These are phyloP conservation scores for Thera britannica DNA, from an alignment of 2,888 invertebrate genomes.

Conservation along the genomic window DNA sequence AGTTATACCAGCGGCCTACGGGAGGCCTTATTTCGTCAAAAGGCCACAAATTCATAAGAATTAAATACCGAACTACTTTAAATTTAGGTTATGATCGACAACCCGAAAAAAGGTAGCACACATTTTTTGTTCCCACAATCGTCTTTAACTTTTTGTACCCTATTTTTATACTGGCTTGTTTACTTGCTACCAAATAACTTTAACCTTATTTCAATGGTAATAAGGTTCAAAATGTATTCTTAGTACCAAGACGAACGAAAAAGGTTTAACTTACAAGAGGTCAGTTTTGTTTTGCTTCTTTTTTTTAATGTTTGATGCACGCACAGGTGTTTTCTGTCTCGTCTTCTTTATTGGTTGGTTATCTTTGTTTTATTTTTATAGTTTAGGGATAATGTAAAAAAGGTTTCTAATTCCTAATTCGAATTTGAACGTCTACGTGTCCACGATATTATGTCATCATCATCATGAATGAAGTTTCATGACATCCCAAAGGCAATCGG, in stretches of 20 bases:
- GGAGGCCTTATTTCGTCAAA: background rate
- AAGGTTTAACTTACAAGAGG: constrained; percentile 18
- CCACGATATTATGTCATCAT: too few species aligned
- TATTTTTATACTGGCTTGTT: constrained; percentile 39
- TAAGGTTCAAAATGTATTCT: constrained; percentile 18
- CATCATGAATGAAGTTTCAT: too few species aligned
- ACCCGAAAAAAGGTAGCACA: constrained; percentile 54
- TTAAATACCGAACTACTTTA: constrained; percentile 44
- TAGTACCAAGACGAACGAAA: constrained; percentile 3
- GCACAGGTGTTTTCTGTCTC: constrained; percentile 39
- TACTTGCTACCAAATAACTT: background rate
- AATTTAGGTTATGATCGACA: constrained; percentile 50
- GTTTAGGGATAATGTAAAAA: constrained; percentile 3
- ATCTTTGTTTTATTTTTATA: constrained; percentile 16
- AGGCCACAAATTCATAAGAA: background rate
- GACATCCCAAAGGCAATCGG: too few species aligned
- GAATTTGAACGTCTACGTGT: background rate
- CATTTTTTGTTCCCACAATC: constrained; percentile 63
- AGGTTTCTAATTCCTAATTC: background rate
- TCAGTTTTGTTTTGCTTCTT: constrained; percentile 33
- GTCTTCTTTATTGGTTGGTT: constrained; percentile 33
- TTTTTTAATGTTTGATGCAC: constrained; percentile 33
- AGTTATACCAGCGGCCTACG: background rate
- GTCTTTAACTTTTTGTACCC: constrained; percentile 53
- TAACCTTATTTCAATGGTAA: background rate